phyloP scores from a whole-genome alignment of 2,888 invertebrate genomes.

The Aporophyla lueneburgensis region DNA sequence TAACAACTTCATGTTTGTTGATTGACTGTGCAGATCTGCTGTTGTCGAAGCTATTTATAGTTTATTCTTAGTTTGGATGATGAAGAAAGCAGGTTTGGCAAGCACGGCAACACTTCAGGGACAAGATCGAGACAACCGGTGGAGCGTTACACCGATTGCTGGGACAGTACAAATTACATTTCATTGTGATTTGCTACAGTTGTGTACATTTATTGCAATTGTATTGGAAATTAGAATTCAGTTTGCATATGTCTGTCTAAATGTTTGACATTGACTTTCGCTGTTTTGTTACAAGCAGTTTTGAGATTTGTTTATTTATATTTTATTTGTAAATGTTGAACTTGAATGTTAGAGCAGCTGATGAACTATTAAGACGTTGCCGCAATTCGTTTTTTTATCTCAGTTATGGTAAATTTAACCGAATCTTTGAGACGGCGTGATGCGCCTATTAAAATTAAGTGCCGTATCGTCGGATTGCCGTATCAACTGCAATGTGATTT shows the following conservation, averaged over 20 bases:
- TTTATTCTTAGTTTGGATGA: slow-evolving; percentile 83
- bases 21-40: slow-evolving; percentile 75
- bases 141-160: slow-evolving; percentile 82
- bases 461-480: not conserved
- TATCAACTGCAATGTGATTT: not conserved
- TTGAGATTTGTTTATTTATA: not conserved
- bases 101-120: slow-evolving; percentile 82
- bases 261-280: slow-evolving; percentile 10
- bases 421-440: not conserved
- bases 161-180: slow-evolving; percentile 72
- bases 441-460: not conserved
- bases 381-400: slow-evolving; percentile 18
- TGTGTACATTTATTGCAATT: slow-evolving; percentile 57
- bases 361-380: slow-evolving; percentile 34
- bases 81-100: slow-evolving; percentile 86
- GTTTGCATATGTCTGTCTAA: slow-evolving; percentile 39
- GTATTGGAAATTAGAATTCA: slow-evolving; percentile 46
- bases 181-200: slow-evolving; percentile 71
- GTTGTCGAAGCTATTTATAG: slow-evolving; percentile 85
- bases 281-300: not conserved
- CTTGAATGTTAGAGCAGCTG: slow-evolving; percentile 10
- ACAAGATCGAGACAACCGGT: slow-evolving; percentile 78
- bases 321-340: not conserved
- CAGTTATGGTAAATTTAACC: slow-evolving; percentile 38
- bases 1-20: slow-evolving; percentile 85